phyloP scores from a whole-genome alignment of 2,113 vertebrate species.

The Dolichotis patagonum region DNA sequence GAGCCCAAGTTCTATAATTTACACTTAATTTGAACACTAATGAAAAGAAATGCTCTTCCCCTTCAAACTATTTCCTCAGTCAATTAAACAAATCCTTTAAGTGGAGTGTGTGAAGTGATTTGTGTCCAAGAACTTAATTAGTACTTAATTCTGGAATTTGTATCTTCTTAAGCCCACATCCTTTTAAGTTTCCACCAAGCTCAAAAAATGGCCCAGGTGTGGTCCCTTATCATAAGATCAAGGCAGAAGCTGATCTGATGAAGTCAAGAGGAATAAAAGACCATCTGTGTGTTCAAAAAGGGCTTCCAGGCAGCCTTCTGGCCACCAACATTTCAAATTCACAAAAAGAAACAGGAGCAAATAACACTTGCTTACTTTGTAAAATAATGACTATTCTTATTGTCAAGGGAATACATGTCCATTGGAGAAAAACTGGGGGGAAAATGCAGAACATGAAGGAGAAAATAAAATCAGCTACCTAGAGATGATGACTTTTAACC shows the following conservation, averaged over 20 bases:
- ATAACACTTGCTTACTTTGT: not conserved
- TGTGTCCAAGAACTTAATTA: constrained; percentile 86
- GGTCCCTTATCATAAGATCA: constrained; percentile 58
- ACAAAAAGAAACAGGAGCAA: not conserved
- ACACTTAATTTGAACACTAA: constrained; percentile 87
- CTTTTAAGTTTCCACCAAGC: not conserved
- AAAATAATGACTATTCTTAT: not conserved
- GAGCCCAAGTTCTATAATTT: constrained; percentile 84
- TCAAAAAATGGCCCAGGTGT: constrained; percentile 70
- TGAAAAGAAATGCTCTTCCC: constrained; percentile 87
- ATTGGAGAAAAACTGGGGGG: not conserved
- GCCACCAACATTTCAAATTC: not conserved
- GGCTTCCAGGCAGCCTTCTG: not conserved
- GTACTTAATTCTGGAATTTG: constrained; percentile 79
- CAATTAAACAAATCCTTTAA: constrained; percentile 89
- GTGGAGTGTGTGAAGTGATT: constrained; percentile 85
- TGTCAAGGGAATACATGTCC: not conserved
- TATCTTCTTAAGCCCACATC: constrained; percentile 69
- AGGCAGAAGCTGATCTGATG: constrained; percentile 50
- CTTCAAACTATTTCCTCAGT: constrained; percentile 88
- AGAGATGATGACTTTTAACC: not conserved
- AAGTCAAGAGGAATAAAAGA: constrained; percentile 62
- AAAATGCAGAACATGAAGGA: not conserved
- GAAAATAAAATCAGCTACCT: not conserved
- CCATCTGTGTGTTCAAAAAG: constrained; percentile 54